These are phyloP conservation scores for Yponomeuta evonymella DNA, from an alignment of 2,888 invertebrate species.

Conservation along the genomic window DNA sequence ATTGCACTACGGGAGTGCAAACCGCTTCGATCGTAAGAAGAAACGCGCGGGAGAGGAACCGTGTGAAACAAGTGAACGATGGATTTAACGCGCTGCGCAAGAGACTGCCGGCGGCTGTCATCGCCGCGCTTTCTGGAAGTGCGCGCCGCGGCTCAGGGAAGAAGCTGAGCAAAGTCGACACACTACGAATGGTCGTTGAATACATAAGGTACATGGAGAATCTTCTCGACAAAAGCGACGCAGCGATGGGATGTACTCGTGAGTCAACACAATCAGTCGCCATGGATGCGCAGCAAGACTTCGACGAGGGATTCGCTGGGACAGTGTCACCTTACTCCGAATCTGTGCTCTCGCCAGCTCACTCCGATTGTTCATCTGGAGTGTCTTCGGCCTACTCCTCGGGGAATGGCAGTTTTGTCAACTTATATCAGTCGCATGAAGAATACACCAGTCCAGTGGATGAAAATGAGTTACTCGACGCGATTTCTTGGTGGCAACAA, in stretches of 20 bases:
- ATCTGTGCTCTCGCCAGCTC: conserved; percentile 80
- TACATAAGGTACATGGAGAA: conserved; percentile 90
- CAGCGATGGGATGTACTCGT: conserved; percentile 44
- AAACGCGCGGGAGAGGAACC: conserved; percentile 95
- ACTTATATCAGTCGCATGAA: conserved; percentile 43
- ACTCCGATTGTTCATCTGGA: conserved; percentile 80
- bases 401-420: conserved; percentile 31
- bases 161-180: conserved; percentile 94
- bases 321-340: conserved; percentile 61
- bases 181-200: conserved; percentile 90
- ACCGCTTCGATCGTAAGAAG: conserved; percentile 90
- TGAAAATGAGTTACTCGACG: conserved; percentile 89
- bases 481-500: conserved; percentile 88
- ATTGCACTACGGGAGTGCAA: conserved; percentile 76
- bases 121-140: conserved; percentile 79
- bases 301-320: conserved; percentile 55
- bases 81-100: conserved; percentile 91
- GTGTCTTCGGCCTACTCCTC: conserved; percentile 59
- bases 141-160: conserved; percentile 86
- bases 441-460: conserved; percentile 81
- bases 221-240: conserved; percentile 83
- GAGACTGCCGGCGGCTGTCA: conserved; percentile 88
- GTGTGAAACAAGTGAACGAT: conserved; percentile 96
- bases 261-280: conserved; percentile 26
- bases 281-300: conserved; percentile 21